Base-by-base conservation (phyloP, 2,797 vertebrate species). In the Characodon lateralis region DNA sequence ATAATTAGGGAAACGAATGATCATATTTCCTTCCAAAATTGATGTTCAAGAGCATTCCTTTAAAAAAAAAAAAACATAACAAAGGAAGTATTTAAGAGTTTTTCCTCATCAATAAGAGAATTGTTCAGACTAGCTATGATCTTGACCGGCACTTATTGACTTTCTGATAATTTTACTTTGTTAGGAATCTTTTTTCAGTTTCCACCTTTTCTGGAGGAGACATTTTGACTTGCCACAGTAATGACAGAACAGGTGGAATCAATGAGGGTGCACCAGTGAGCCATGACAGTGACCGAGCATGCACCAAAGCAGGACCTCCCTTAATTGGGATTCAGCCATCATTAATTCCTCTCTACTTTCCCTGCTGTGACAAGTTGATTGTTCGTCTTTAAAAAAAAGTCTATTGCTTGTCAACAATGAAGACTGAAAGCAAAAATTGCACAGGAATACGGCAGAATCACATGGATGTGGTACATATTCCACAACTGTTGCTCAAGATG, bases 171-270 rank as follows among this genome's bases (percentile, higher is more conserved):
- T 43, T 69, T 28, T 69, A 69, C 66, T 69, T 31, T 41, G 28
- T 65, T 24, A 51, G 48, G 28, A 66, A 66, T 28, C 28, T 51
- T 22, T 13, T 22, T 39, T 50, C 18, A 74, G 12, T 61, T 66
- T 51, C 46, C 5, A n/a, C 51, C 35, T 73, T 55, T 73, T 73
- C 43, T 26, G 48, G 46, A 1, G 12, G n/a, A 53, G 56, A 63
- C 70, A 72, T 51, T 77, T 61, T 71, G 77, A 43, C 59, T 72
- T 59, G 77, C 55, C 48, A 58, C 58, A 55, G 70, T 41, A 41
- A 65, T 31, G 76, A 65, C 59, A 65, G 58, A 50, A 72, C 56
- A 65, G 76, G 56, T 72, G 58, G 70, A 55, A 53, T 78, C 59
- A 35, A 72, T 51, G 35, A 72, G 35, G 13, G n/a, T 26, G 55